Evolutionary conservation across 2,797 vertebrate species (phyloP).

Genomic region (Alcedo atthis): DNA sequence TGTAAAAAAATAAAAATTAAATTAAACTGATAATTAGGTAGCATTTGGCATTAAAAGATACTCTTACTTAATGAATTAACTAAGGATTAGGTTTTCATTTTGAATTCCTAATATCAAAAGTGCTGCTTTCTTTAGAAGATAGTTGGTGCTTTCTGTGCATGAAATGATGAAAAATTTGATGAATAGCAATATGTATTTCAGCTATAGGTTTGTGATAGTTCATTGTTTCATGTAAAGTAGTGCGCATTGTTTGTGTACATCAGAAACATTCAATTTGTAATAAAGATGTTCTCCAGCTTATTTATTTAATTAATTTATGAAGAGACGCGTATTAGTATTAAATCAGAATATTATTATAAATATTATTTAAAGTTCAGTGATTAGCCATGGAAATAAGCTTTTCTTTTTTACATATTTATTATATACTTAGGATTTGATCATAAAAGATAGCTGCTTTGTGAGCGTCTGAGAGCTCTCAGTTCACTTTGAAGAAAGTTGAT

Average conservation of each 20-base stretch:
- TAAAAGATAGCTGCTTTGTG: slow-evolving; percentile 23
- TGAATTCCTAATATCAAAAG: slow-evolving; percentile 24
- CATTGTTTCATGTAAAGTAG: background rate
- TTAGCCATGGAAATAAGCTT: slow-evolving; percentile 9
- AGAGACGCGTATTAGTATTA: background rate
- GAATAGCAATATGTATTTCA: slow-evolving; percentile 8
- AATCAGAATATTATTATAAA: slow-evolving; percentile 1
- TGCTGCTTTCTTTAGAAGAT: slow-evolving; percentile 5
- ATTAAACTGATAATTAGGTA: slow-evolving; percentile 65
- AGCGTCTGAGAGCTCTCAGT: background rate
- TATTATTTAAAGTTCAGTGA: slow-evolving; percentile 54
- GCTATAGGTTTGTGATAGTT: background rate
- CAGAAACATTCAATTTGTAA: slow-evolving; percentile 34
- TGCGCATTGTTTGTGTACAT: background rate
- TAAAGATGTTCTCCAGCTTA: background rate
- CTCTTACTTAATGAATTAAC: slow-evolving; percentile 70
- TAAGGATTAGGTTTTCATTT: slow-evolving; percentile 55
- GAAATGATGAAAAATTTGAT: background rate
- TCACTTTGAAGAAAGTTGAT: background rate
- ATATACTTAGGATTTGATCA: slow-evolving; percentile 20
- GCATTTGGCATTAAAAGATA: slow-evolving; percentile 52
- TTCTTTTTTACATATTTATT: slow-evolving; percentile 41
- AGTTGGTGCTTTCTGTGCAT: background rate
- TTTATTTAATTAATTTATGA: background rate
- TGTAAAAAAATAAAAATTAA: slow-evolving; percentile 31